Evolutionary conservation across 2,888 invertebrate genomes (phyloP), one percentile per base, ranked within the genome.

Genomic region (Lasius fuliginosus): DNA sequence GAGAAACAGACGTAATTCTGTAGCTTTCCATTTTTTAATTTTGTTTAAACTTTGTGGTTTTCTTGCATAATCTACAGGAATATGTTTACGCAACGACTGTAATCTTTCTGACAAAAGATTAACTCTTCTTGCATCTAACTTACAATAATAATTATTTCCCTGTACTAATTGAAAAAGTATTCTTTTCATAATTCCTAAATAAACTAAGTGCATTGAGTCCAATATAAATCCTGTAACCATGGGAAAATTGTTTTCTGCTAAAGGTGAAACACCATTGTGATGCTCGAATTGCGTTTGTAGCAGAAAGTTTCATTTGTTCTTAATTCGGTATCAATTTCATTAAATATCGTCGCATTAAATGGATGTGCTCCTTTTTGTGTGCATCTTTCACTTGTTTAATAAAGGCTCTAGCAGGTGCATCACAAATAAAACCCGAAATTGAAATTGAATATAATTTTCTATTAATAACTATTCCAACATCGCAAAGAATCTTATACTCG

Each of bases 61-160:
- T 11, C 73, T 56, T 40, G 58, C 9, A 36, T 40, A 73, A 40
- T 74, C 46, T 58, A 30, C 4, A 18, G 30, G 40, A 60, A 60
- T 60, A 4, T 42, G 15, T 27, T 58, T 3, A 9, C 8, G 40
- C 11, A 60, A 74, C 4, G 6, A 69, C 30, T 53, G 2, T 69
- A 69, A 53, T 53, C 30, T 69, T 53, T 69, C 5, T 0, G n/a
- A 53, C 12, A 69, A 53, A 3, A 49, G n/a, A 49, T 33, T 68
- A 33, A 49, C 15, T 69, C 1, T 68, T 11, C 33, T 68, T 68
- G 15, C 18, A 33, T 68, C 49, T 30, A 68, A 30, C 9, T 68
- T 68, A 49, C 30, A 68, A 49, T 30, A 68, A 68, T 68, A 68
- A 68, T 49, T 68, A 49, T 68, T 68, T 68, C 68, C 49, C 8